Evolutionary conservation across 2,888 invertebrate species (phyloP).

Genomic region (Notocelia uddmanniana): DNA sequence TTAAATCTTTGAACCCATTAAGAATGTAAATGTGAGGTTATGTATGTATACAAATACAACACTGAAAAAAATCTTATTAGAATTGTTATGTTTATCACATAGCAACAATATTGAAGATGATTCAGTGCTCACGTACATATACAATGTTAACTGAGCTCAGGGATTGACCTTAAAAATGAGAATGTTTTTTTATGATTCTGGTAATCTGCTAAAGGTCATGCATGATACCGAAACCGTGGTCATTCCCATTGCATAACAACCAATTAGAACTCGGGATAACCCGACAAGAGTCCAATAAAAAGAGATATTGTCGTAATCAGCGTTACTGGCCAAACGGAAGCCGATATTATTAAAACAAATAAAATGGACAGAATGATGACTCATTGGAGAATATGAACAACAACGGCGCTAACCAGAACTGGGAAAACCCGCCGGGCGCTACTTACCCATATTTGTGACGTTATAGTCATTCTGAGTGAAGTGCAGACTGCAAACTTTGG

Average conservation of each 20-base stretch:
- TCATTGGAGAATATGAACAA: constrained; percentile 55
- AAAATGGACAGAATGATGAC: constrained; percentile 54
- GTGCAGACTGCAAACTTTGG: constrained; percentile 83
- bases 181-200: constrained; percentile 23
- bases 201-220: constrained; percentile 40
- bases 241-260: constrained; percentile 34
- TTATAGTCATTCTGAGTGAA: constrained; percentile 81
- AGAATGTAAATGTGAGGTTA: neutral
- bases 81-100: constrained; percentile 6
- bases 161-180: constrained; percentile 19
- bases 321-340: constrained; percentile 21
- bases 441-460: constrained; percentile 84
- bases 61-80: neutral
- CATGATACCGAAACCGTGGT: constrained; percentile 16
- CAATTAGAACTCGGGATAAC: constrained; percentile 4
- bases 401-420: constrained; percentile 60
- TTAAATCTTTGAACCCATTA: too few relatives aligned
- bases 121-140: constrained; percentile 6
- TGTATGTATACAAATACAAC: neutral
- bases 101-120: constrained; percentile 12
- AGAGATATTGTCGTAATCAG: constrained; percentile 15
- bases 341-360: constrained; percentile 43
- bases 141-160: neutral
- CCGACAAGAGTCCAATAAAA: constrained; percentile 29
- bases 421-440: constrained; percentile 81